These are phyloP conservation scores for Tetheella fluctuosa DNA, from an alignment of 2,888 invertebrate genomes.

Conservation along the genomic window DNA sequence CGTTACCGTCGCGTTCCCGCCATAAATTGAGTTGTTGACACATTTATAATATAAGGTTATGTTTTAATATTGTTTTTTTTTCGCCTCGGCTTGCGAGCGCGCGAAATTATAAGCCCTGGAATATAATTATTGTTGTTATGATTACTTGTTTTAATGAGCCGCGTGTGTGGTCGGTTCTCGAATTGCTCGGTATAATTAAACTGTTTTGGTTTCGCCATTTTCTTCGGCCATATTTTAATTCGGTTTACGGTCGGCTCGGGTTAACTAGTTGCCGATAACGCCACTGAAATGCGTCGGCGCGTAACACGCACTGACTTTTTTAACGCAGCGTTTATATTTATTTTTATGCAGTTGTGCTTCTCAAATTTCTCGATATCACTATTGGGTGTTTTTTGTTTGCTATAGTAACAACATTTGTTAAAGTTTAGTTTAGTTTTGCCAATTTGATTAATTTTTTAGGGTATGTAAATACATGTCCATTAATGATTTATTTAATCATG, in stretches of 20 bases:
- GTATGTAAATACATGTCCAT: no score
- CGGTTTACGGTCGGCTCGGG: constrained; percentile 49
- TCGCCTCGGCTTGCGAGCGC: constrained; percentile 56
- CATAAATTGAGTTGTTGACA: constrained; percentile 85
- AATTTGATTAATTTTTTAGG: no score
- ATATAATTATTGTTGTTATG: constrained; percentile 80
- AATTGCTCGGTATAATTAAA: constrained; percentile 65
- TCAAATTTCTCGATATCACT: no score
- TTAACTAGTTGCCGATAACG: constrained; percentile 45
- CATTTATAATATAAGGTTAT: constrained; percentile 82
- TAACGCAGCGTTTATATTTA: neutral
- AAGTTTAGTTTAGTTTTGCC: no score
- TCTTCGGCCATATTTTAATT: constrained; percentile 65
- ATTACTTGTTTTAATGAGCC: constrained; percentile 73
- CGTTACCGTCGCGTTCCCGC: constrained; percentile 76
- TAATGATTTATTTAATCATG: no score
- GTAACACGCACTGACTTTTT: constrained; percentile 11
- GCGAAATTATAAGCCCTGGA: constrained; percentile 79
- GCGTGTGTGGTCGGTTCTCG: constrained; percentile 76
- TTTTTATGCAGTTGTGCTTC: neutral
- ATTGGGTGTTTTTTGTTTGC: no score
- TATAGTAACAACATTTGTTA: no score
- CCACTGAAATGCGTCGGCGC: constrained; percentile 34
- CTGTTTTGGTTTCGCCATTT: constrained; percentile 63
- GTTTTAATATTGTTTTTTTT: constrained; percentile 78